A percentile compares a stretch with the other conserved stretches of the same genome.
Evolutionary conservation across 2,797 vertebrate species (phyloP).

Genomic region (Ispidina picta): DNA sequence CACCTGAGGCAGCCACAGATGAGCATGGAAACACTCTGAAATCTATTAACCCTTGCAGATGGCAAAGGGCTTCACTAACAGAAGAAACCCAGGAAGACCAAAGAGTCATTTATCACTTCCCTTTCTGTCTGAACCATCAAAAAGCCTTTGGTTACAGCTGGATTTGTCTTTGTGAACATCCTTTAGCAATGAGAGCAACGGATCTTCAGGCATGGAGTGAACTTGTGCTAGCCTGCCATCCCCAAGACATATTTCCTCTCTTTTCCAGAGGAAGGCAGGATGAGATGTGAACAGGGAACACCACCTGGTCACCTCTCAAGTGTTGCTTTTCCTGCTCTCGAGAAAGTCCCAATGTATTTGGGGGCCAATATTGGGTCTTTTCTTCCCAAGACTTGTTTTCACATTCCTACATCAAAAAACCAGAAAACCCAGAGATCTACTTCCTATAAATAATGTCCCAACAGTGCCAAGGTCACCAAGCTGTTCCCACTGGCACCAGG

Average conservation of each 20-base stretch:
- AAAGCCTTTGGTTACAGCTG: background rate
- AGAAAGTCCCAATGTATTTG: background rate
- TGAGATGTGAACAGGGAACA: background rate
- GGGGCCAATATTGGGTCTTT: background rate
- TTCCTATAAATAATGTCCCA: constrained; percentile 49
- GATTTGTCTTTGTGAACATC: background rate
- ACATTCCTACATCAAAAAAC: constrained; percentile 18
- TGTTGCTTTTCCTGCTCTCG: background rate
- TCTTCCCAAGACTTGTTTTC: constrained; percentile 11
- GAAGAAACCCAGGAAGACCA: background rate
- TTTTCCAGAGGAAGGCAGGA: background rate
- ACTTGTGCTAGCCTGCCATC: fast-evolving
- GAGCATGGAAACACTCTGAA: background rate
- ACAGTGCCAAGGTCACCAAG: constrained; percentile 10
- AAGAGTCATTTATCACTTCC: background rate
- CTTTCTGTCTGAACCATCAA: background rate
- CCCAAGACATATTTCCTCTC: background rate
- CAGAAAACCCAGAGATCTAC: constrained; percentile 24
- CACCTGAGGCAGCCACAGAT: background rate
- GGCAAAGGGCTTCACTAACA: background rate
- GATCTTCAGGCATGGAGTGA: background rate
- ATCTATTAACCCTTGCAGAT: background rate
- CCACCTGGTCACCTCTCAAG: background rate
- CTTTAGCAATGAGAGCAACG: background rate
- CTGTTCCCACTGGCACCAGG: background rate